Evolutionary conservation across 2,113 vertebrate genomes (phyloP).

Genomic region (Marmota monax): DNA sequence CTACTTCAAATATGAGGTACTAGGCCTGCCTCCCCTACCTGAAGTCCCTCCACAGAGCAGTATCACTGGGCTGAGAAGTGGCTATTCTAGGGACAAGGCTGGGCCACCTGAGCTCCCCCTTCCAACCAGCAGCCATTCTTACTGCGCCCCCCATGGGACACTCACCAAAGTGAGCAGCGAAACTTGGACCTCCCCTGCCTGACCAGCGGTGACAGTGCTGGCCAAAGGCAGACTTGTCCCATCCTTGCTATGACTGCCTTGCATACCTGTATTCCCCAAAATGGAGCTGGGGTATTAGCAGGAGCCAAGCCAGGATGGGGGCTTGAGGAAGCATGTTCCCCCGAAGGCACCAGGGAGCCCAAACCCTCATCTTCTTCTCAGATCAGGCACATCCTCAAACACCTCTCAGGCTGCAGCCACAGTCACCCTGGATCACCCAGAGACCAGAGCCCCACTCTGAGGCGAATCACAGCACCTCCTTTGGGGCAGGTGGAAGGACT

Average conservation of each 20-base stretch:
- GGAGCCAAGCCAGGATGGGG: rapidly evolving
- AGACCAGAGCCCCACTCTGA: neutral
- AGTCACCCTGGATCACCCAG: rapidly evolving
- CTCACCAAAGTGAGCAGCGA: rapidly evolving
- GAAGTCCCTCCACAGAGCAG: neutral
- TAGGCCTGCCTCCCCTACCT: rapidly evolving
- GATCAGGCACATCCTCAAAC: neutral
- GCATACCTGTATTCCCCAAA: neutral
- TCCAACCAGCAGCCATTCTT: rapidly evolving
- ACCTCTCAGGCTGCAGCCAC: too few relatives aligned
- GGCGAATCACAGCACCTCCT: neutral
- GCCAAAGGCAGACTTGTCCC: neutral
- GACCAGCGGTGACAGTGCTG: rapidly evolving
- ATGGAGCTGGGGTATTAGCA: rapidly evolving
- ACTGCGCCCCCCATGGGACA: rapidly evolving
- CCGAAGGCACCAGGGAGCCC: neutral
- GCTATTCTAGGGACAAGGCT: neutral
- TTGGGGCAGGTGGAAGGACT: neutral
- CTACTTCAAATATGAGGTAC: neutral
- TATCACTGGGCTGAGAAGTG: neutral
- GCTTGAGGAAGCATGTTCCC: neutral
- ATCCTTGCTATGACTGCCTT: rapidly evolving
- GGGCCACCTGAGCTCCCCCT: neutral
- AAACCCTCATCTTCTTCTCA: neutral
- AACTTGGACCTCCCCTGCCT: neutral